phyloP scores from a whole-genome alignment of 2,888 invertebrate species.

The Pogonocherus hispidulus region DNA sequence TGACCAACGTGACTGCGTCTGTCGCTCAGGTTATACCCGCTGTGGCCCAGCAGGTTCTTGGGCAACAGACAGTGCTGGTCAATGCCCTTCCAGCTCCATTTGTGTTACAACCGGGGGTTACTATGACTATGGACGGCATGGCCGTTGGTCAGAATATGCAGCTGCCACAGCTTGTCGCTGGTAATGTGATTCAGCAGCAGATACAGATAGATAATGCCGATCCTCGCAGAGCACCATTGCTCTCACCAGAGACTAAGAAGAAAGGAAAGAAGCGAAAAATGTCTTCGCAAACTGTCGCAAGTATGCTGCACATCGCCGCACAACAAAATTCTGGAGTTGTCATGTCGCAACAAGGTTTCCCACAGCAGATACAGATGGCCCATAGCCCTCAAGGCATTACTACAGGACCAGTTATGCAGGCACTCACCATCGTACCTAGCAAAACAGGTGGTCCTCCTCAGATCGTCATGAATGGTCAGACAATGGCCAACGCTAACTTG shows the following conservation, averaged over 20 bases:
- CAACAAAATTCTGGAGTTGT: slow-evolving; percentile 77
- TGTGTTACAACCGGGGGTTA: slow-evolving; percentile 82
- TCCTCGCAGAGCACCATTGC: slow-evolving; percentile 62
- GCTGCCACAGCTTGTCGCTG: slow-evolving; percentile 78
- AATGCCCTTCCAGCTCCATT: slow-evolving; percentile 85
- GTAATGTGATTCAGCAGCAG: slow-evolving; percentile 75
- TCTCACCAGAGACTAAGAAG: slow-evolving; percentile 80
- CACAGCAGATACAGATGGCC: slow-evolving; percentile 81
- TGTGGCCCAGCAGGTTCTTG: slow-evolving; percentile 76
- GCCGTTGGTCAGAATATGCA: slow-evolving; percentile 76
- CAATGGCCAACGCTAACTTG: slow-evolving; percentile 76
- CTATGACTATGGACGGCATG: slow-evolving; percentile 79
- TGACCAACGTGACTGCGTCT: slow-evolving; percentile 77
- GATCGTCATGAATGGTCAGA: slow-evolving; percentile 83
- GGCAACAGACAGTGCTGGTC: slow-evolving; percentile 84
- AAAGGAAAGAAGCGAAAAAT: slow-evolving; percentile 80
- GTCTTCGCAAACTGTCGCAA: slow-evolving; percentile 78
- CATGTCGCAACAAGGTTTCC: slow-evolving; percentile 73
- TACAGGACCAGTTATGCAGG: slow-evolving; percentile 80
- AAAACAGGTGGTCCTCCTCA: slow-evolving; percentile 81
- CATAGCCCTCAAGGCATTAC: slow-evolving; percentile 77
- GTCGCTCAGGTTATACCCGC: slow-evolving; percentile 78
- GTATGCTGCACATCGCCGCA: slow-evolving; percentile 78
- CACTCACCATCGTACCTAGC: slow-evolving; percentile 82
- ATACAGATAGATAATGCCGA: slow-evolving; percentile 73